Percentiles rank a stretch among this genome's conserved stretches.
Conservation (phyloP, 2,797 vertebrate genomes). For the Gila robusta region DNA sequence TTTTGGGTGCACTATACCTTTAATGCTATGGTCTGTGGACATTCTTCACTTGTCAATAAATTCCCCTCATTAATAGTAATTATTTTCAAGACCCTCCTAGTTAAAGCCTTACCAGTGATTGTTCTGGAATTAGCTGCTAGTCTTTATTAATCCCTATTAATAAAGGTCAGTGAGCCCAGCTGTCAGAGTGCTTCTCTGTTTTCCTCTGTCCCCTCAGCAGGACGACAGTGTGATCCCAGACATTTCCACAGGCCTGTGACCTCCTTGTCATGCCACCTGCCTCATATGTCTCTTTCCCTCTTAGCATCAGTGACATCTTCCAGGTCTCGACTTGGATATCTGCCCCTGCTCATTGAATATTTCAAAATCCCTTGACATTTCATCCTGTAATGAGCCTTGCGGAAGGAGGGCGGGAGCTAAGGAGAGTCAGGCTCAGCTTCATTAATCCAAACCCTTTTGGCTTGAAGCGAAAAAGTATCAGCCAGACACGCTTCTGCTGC, state of each 20-base stretch:
- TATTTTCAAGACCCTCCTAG: conserved; percentile 18
- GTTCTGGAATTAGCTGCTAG: conserved; percentile 10
- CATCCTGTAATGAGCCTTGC: conserved; percentile 67
- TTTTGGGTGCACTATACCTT: background rate
- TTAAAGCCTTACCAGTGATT: conserved; percentile 29
- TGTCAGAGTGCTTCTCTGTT: conserved; percentile 7
- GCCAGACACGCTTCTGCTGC: conserved; percentile 30
- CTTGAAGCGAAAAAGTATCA: conserved; percentile 42
- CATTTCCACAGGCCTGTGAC: conserved; percentile 14
- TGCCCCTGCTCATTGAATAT: conserved; percentile 73
- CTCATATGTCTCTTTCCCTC: conserved; percentile 44
- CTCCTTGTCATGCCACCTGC: conserved; percentile 40
- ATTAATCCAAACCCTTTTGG: conserved; percentile 58
- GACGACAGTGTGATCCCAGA: conserved; percentile 9
- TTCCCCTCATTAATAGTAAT: conserved; percentile 26
- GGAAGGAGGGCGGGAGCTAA: conserved; percentile 61
- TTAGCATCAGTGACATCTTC: conserved; percentile 63
- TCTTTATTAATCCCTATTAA: conserved; percentile 35
- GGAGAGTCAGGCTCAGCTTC: conserved; percentile 49
- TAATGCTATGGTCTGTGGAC: conserved; percentile 1
- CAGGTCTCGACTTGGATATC: conserved; percentile 58
- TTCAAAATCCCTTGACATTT: conserved; percentile 73
- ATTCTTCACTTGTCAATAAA: conserved; percentile 27
- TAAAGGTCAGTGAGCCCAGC: conserved; percentile 37
- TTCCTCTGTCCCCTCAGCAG: conserved; percentile 25